Evolutionary conservation across 2,888 invertebrate genomes (phyloP), one percentile per base, ranked within the genome.

Genomic region (Neuroscelio doddi): DNA sequence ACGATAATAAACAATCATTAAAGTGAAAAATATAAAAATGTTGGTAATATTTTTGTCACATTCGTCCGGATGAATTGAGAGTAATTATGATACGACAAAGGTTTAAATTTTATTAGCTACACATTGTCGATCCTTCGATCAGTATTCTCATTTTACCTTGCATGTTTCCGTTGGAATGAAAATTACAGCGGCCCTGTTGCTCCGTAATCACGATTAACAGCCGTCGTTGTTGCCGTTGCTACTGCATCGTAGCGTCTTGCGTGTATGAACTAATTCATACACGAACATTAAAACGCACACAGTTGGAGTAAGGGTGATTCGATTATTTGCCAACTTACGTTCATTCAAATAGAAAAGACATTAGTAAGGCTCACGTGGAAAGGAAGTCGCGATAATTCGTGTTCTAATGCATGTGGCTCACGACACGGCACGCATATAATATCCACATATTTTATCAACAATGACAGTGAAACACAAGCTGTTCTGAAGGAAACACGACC

Each of bases 131-230:
- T 2, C 21, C 3, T 36, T 36, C 26, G 15, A 24, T 49, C 34
- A 17, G 10, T 44, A 30, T 36, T 39, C 52, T 36, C 17, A 5
- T 39, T n/a, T 42, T 42, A 24, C 36, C 38, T 34, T 21, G 45
- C 29, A 52, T 52, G 67, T 70, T 75, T 71, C 73, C 74, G 72
- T 62, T 71, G 74, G 71, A 70, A 74, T 74, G 74, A 74, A 75
- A 74, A 75, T 75, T 73, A 72, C 69, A 72, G 69, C 61, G 57
- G 44, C 59, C 34, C 30, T 30, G n/a, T 9, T 51, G 14, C 59
- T 41, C 47, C 53, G 50, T 55, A 64, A 67, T 61, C 59, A 63
- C 64, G 65, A 65, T 63, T 68, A 68, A 59, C 46, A 46, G 53
- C 39, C 29, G 38, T 38, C 12, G 44, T 34, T n/a, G n/a, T n/a